Evolutionary conservation across 2,113 vertebrate species (phyloP).

Genomic region (Varanus komodoensis): DNA sequence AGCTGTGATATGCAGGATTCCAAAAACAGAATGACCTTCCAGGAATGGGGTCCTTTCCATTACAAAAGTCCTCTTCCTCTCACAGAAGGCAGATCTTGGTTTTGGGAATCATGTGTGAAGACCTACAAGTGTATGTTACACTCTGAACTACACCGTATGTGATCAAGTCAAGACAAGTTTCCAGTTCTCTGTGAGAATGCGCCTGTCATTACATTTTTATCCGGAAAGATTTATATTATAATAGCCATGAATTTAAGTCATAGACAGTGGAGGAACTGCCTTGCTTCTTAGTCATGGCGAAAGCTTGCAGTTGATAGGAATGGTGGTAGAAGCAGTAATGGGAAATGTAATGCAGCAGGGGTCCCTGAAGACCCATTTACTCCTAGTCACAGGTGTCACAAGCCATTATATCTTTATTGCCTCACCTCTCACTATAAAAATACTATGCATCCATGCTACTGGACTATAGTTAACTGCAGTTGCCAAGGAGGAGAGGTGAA

Average conservation of each 20-base stretch:
- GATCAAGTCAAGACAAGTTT: neutral
- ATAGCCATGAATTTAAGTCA: neutral
- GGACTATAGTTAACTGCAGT: neutral
- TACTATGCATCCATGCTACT: neutral
- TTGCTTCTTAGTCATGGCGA: neutral
- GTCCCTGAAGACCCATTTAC: neutral
- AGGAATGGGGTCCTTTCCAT: too few relatives aligned
- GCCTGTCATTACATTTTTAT: neutral
- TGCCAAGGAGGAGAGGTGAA: neutral
- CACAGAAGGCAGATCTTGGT: neutral
- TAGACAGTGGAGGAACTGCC: neutral
- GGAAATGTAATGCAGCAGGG: neutral
- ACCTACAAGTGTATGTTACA: neutral
- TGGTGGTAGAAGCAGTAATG: neutral
- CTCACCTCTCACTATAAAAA: conserved; percentile 7
- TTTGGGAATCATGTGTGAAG: neutral
- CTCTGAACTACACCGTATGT: neutral
- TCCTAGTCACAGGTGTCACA: neutral
- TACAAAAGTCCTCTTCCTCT: too few relatives aligned
- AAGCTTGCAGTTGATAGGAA: neutral
- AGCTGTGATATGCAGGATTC: too few relatives aligned
- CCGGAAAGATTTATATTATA: neutral
- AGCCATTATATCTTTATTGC: neutral
- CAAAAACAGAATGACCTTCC: too few relatives aligned
- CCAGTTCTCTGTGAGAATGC: neutral